Conservation (phyloP, 2,888 invertebrate genomes). For the Microchrysa polita region DNA sequence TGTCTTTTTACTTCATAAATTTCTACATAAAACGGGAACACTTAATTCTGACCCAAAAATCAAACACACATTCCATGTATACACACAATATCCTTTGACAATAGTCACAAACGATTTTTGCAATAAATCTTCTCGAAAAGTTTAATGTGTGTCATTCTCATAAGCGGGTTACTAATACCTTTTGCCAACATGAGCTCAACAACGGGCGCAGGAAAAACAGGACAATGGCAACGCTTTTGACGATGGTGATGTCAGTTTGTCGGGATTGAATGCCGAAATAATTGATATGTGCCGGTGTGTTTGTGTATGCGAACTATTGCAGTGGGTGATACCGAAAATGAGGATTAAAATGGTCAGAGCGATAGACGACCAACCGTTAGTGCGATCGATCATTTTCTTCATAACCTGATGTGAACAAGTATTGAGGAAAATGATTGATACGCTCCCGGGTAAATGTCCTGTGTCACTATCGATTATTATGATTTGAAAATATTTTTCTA, state of each 20-base stretch:
- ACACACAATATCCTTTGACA: slow-evolving; percentile 2
- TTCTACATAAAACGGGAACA: too few relatives aligned
- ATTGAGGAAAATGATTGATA: too few relatives aligned
- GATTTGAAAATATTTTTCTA: too few relatives aligned
- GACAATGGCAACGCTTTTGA: slow-evolving; percentile 1
- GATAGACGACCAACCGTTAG: too few relatives aligned
- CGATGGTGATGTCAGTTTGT: slow-evolving; percentile 3
- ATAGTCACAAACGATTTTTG: slow-evolving; percentile 19
- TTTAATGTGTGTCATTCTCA: slow-evolving; percentile 36
- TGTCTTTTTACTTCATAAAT: too few relatives aligned
- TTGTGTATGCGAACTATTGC: slow-evolving; percentile 1
- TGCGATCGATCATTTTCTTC: too few relatives aligned
- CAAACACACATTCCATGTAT: too few relatives aligned
- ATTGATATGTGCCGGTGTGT: slow-evolving; percentile 18
- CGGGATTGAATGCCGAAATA: slow-evolving; percentile 19
- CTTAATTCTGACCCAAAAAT: too few relatives aligned
- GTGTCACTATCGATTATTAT: too few relatives aligned
- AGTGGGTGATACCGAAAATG: slow-evolving; percentile 15
- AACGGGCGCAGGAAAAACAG: slow-evolving; percentile 14
- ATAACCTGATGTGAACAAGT: too few relatives aligned
- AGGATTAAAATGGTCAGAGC: too few relatives aligned
- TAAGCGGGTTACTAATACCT: slow-evolving; percentile 39
- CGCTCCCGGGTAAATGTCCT: too few relatives aligned
- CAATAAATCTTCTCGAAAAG: slow-evolving; percentile 29
- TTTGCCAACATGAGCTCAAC: slow-evolving; percentile 8